Evolutionary conservation across 2,113 vertebrate species (phyloP).

Genomic region (Carassius auratus): DNA sequence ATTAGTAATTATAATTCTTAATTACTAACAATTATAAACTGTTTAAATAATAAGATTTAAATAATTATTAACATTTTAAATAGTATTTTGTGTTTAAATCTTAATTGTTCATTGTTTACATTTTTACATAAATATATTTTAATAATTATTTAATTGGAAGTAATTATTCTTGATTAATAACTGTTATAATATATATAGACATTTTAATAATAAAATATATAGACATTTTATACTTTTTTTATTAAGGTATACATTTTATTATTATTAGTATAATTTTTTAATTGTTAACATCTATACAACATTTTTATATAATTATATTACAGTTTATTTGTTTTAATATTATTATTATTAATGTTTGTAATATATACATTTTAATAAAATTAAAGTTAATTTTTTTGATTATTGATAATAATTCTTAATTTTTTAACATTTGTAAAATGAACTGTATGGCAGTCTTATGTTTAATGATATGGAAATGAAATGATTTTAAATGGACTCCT

Average conservation of each 20-base stretch:
- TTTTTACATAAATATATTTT: background rate
- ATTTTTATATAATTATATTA: background rate
- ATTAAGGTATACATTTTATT: too few species aligned
- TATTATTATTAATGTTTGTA: background rate
- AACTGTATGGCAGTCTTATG: background rate
- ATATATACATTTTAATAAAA: background rate
- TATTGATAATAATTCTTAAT: background rate
- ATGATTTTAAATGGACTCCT: background rate
- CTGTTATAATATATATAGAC: too few species aligned
- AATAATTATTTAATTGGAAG: background rate
- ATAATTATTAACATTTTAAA: too few species aligned
- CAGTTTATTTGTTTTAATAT: background rate
- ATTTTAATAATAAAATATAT: too few species aligned
- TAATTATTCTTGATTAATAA: too few species aligned
- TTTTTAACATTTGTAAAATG: background rate
- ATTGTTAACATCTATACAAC: background rate
- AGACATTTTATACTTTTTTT: too few species aligned
- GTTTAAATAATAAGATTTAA: too few species aligned
- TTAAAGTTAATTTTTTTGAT: background rate
- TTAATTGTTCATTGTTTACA: too few species aligned
- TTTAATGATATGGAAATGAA: background rate
- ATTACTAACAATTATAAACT: background rate
- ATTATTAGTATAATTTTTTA: too few species aligned
- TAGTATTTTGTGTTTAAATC: too few species aligned
- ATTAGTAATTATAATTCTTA: background rate